phyloP scores from a whole-genome alignment of 1,140 invertebrate species.

The Chymomyza costata region DNA sequence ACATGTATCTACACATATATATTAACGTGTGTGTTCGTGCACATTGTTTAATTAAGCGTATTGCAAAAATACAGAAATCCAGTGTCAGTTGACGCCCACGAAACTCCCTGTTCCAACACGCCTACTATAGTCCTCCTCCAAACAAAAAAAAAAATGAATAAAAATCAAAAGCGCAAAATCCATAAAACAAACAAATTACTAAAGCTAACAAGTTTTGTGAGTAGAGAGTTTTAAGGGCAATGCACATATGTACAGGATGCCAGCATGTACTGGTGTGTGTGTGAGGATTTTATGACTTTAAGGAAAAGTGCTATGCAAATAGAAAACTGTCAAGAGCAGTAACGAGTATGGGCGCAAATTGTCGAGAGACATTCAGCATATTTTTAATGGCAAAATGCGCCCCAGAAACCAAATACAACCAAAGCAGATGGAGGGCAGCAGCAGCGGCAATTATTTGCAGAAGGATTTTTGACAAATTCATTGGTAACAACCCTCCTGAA shows the following conservation, averaged over 20 bases:
- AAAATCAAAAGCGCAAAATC: constrained; percentile 44
- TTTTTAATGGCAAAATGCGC: constrained; percentile 24
- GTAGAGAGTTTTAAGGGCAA: too few species aligned
- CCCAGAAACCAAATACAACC: not conserved
- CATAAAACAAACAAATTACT: constrained; percentile 70
- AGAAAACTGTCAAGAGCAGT: constrained; percentile 7
- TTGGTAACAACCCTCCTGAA: not conserved
- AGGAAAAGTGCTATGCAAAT: constrained; percentile 39
- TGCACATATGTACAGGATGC: constrained; percentile 1
- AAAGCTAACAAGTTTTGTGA: constrained; percentile 56
- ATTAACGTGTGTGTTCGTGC: too few species aligned
- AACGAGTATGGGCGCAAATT: not conserved
- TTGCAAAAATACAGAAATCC: constrained; percentile 7
- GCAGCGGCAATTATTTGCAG: constrained; percentile 22
- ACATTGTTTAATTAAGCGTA: constrained; percentile 65
- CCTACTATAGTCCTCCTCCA: not conserved
- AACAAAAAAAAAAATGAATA: not conserved
- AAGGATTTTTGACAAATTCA: constrained; percentile 26
- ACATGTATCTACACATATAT: too few species aligned
- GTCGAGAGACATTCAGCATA: constrained; percentile 23
- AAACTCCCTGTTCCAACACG: not conserved
- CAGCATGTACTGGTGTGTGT: constrained; percentile 1
- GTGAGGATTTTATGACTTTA: constrained; percentile 20
- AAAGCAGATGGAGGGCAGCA: too few species aligned
- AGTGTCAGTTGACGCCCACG: not conserved